Conservation (phyloP, 2,888 invertebrate genomes). For the Mythimna loreyi region DNA sequence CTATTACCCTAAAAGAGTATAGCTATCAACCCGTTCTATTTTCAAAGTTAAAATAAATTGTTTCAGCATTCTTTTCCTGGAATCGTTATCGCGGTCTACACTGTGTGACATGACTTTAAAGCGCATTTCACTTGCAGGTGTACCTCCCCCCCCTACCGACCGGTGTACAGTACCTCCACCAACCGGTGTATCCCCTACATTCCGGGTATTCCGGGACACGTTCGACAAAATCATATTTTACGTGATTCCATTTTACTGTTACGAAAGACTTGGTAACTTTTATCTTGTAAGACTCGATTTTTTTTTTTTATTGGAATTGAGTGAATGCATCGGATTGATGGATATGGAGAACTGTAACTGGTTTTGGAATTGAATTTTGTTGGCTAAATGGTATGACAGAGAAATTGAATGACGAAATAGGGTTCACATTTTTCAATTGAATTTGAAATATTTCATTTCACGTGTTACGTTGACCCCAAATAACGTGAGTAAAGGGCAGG, state of each 20-base stretch:
- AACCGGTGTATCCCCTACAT: slow-evolving; percentile 65
- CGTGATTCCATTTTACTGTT: slow-evolving; percentile 83
- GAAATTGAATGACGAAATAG: background rate
- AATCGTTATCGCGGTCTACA: slow-evolving; percentile 63
- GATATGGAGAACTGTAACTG: background rate
- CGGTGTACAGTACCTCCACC: slow-evolving; percentile 41
- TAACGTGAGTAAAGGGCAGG: too few relatives aligned
- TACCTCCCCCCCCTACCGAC: slow-evolving; percentile 2
- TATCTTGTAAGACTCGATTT: slow-evolving; percentile 45
- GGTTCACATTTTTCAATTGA: background rate
- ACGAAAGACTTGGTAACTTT: slow-evolving; percentile 58
- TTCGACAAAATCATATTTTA: slow-evolving; percentile 88
- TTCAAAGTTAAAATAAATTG: slow-evolving; percentile 56
- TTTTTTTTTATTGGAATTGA: slow-evolving; percentile 45
- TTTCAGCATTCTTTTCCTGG: slow-evolving; percentile 47
- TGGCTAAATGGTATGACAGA: background rate
- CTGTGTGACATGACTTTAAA: slow-evolving; percentile 70
- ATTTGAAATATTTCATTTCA: too few relatives aligned
- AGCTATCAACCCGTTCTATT: slow-evolving; percentile 3
- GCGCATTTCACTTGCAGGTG: slow-evolving; percentile 76
- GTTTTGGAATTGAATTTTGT: background rate
- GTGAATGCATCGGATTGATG: slow-evolving; percentile 6
- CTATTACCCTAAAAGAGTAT: background rate
- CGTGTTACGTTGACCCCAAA: too few relatives aligned
- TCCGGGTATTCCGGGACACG: slow-evolving; percentile 74